Evolutionary conservation across 2,113 vertebrate species (phyloP), one percentile per base, ranked within the genome.

Genomic region (Myodes glareolus): DNA sequence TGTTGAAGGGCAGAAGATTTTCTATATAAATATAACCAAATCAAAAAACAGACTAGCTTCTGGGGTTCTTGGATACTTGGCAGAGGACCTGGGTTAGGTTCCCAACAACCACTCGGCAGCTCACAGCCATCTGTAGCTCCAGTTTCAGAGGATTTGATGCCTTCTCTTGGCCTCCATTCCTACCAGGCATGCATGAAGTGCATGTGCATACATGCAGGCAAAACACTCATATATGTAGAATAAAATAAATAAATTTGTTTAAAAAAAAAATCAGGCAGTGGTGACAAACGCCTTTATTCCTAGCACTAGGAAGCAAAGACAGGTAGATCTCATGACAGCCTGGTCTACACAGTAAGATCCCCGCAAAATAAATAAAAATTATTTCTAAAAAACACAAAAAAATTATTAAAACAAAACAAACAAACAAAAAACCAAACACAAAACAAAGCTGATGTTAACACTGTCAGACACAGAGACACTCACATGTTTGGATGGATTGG

Each of bases 401-500:
- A 5, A 58, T 58, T 58, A 58, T 58, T 58, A 58, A 58, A 58
- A 16, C 50, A 84, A 39, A n/a, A 39, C 10, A 80, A 12, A 72
- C 36, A 65, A 12, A n/a, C n/a, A n/a, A n/a, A n/a, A 81, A n/a
- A n/a, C 25, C 9, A 78, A 14, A 73, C 39, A 65, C 31, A 94
- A 78, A 98, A 63, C 82, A 95, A 95, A 96, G 25, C 36, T 58
- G 55, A 39, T 68, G 68, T 5, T 42, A 16, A 87, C 25, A 42
- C 19, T 45, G 25, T n/a, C 63, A 68, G 76, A 11, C 95, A 96
- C 1, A 88, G 72, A 97, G 76, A 97, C 89, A 73, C 36, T 73
- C 70, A 39, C 99, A 93, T 99, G 98, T 99, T 99, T 99, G 96
- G 98, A 99, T 98, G 98, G 98, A 98, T 97, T 99, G 97, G 99